These are phyloP conservation scores for Margaritifera margaritifera DNA, from an alignment of 2,888 invertebrate genomes.

Conservation along the genomic window DNA sequence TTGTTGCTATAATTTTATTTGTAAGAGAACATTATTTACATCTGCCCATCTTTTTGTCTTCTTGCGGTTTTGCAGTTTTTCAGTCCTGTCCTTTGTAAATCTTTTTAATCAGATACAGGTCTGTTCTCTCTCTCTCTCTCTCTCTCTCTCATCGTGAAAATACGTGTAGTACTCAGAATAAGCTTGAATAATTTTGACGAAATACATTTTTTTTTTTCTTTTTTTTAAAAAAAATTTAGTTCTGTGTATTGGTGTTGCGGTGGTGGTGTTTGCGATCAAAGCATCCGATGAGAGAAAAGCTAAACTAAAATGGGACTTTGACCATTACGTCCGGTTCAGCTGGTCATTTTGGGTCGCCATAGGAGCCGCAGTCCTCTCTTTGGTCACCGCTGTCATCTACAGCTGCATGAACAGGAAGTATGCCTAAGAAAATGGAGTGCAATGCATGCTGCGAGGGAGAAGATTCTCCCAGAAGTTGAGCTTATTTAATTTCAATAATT, in stretches of 20 bases:
- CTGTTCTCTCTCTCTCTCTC: conserved; percentile 5
- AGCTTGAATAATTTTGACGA: background rate
- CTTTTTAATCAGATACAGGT: background rate
- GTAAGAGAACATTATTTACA: too few species aligned
- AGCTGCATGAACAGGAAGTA: conserved; percentile 45
- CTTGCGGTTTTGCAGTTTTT: too few species aligned
- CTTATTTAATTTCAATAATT: too few species aligned
- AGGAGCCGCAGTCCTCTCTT: conserved; percentile 45
- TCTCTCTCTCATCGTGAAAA: conserved; percentile 2
- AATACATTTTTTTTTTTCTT: background rate
- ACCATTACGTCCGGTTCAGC: conserved; percentile 33
- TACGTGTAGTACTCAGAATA: background rate
- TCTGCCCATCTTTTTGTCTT: too few species aligned
- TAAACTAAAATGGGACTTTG: conserved; percentile 22
- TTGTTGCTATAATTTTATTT: too few species aligned
- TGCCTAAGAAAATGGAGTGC: too few species aligned
- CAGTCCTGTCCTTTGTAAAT: too few species aligned
- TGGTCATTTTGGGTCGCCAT: conserved; percentile 64
- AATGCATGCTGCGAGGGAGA: too few species aligned
- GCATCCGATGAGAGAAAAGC: conserved; percentile 34
- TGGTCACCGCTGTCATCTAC: conserved; percentile 57
- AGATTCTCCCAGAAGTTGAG: too few species aligned
- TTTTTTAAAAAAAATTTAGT: conserved; percentile 36
- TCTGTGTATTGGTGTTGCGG: conserved; percentile 50
- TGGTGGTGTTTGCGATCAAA: conserved; percentile 56